Conservation (phyloP, 1,140 invertebrate species). For the Ceratitis capitata region DNA sequence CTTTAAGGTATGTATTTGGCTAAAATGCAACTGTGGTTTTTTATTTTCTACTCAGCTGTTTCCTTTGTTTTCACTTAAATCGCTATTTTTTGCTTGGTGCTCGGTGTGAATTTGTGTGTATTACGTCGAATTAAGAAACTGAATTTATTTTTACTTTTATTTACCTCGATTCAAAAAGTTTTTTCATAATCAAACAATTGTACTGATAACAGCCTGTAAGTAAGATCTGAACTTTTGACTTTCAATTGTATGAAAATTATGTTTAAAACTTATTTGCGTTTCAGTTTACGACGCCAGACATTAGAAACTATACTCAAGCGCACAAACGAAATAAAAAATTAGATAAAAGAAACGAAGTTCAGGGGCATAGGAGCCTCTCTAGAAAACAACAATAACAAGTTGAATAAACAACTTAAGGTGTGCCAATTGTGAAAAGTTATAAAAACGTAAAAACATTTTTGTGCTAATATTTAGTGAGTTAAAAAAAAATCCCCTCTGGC, state of each 20-base stretch:
- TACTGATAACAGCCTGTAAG: slow-evolving; percentile 3
- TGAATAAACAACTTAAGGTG: not conserved
- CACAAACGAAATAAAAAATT: slow-evolving; percentile 1
- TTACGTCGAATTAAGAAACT: slow-evolving; percentile 28
- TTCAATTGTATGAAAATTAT: not conserved
- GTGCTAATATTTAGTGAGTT: no score
- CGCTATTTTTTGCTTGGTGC: not conserved
- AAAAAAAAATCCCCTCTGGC: no score
- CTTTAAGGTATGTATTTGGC: no score
- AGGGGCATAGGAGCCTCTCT: not conserved
- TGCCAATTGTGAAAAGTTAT: not conserved
- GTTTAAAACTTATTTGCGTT: slow-evolving; percentile 22
- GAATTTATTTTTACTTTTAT: slow-evolving; percentile 32
- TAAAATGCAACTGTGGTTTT: not conserved
- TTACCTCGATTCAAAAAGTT: slow-evolving; percentile 28
- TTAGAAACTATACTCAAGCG: slow-evolving; percentile 1
- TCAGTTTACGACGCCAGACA: slow-evolving; percentile 7
- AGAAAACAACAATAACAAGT: no score
- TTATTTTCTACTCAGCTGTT: slow-evolving; percentile 27
- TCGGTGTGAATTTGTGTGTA: slow-evolving; percentile 28
- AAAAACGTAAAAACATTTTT: no score
- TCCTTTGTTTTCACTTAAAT: slow-evolving; percentile 16
- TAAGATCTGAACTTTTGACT: not conserved
- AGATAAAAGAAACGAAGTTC: slow-evolving; percentile 13
- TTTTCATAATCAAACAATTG: not conserved